These are phyloP conservation scores for Dicentrarchus labrax DNA, from an alignment of 2,113 vertebrate species.

Conservation along the genomic window DNA sequence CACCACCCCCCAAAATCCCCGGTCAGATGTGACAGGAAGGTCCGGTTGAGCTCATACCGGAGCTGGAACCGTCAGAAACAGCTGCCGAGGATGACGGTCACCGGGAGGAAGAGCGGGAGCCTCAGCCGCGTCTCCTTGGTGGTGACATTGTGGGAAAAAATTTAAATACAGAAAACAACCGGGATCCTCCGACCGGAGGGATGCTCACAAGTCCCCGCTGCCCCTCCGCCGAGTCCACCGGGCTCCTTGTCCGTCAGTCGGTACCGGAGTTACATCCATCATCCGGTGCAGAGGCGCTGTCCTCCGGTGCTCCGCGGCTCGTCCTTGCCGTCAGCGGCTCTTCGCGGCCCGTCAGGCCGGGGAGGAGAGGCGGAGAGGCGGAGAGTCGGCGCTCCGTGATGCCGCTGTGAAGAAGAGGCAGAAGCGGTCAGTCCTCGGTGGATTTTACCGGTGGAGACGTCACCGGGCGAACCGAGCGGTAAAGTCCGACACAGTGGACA, in stretches of 20 bases:
- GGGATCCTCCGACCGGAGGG: not conserved
- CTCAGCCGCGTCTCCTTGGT: constrained; percentile 66
- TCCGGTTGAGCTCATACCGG: constrained; percentile 54
- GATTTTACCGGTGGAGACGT: constrained; percentile 63
- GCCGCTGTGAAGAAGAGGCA: constrained; percentile 16
- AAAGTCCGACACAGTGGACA: not conserved
- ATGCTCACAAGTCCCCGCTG: constrained; percentile 32
- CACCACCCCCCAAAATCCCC: not conserved
- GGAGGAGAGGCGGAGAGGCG: not conserved
- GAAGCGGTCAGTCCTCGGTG: constrained; percentile 31
- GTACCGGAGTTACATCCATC: constrained; percentile 42
- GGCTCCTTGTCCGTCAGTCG: constrained; percentile 38
- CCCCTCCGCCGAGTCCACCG: constrained; percentile 31
- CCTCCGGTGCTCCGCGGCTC: constrained; percentile 16
- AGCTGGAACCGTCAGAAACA: not conserved
- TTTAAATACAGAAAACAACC: not conserved
- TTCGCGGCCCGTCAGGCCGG: constrained; percentile 23
- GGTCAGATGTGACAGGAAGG: constrained; percentile 43
- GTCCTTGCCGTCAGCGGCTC: constrained; percentile 19
- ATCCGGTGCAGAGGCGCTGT: not conserved
- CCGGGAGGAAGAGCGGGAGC: constrained; percentile 9
- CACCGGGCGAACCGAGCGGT: constrained; percentile 24
- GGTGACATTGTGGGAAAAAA: constrained; percentile 65
- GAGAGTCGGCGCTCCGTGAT: constrained; percentile 13
- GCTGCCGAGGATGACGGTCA: not conserved